Conservation (phyloP, 2,113 vertebrate species). For the Pungitius pungitius region DNA sequence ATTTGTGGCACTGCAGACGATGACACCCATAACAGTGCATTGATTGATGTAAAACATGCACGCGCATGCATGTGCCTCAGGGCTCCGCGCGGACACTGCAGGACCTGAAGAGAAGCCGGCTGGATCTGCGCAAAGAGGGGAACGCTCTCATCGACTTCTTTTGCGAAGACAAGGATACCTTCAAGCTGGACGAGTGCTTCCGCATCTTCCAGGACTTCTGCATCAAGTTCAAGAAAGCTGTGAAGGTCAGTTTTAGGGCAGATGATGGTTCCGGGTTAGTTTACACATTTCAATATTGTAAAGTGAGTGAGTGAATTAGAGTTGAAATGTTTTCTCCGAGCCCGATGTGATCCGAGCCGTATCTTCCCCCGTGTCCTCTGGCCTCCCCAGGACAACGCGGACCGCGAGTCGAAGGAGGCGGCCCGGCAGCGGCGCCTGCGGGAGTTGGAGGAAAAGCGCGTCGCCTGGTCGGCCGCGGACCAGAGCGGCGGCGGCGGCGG, state of each 20-base stretch:
- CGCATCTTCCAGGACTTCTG: slow-evolving; percentile 98
- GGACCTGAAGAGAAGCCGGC: slow-evolving; percentile 86
- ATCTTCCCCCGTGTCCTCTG: background rate
- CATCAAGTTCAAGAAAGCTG: slow-evolving; percentile 92
- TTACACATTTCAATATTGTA: too few relatives aligned
- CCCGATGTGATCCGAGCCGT: background rate
- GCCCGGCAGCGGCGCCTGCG: slow-evolving; percentile 84
- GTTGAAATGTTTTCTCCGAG: background rate
- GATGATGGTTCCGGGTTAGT: background rate
- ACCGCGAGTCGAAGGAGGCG: slow-evolving; percentile 88
- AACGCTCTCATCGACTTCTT: slow-evolving; percentile 95
- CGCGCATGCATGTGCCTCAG: slow-evolving; percentile 74
- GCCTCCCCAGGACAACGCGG: slow-evolving; percentile 86
- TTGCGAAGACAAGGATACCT: slow-evolving; percentile 97
- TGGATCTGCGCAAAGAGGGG: slow-evolving; percentile 87
- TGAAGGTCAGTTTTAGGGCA: slow-evolving; percentile 83
- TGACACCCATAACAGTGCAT: slow-evolving; percentile 6
- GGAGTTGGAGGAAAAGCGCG: slow-evolving; percentile 89
- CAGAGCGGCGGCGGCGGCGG: too few relatives aligned
- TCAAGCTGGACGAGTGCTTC: slow-evolving; percentile 96
- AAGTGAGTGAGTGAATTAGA: too few relatives aligned
- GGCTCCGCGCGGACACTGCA: slow-evolving; percentile 85
- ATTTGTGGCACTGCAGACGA: slow-evolving; percentile 23
- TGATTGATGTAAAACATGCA: slow-evolving; percentile 8
- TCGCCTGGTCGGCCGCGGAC: slow-evolving; percentile 82